Evolutionary conservation across 2,113 vertebrate genomes (phyloP), one percentile per base, ranked within the genome.

Genomic region (Trachemys scripta): DNA sequence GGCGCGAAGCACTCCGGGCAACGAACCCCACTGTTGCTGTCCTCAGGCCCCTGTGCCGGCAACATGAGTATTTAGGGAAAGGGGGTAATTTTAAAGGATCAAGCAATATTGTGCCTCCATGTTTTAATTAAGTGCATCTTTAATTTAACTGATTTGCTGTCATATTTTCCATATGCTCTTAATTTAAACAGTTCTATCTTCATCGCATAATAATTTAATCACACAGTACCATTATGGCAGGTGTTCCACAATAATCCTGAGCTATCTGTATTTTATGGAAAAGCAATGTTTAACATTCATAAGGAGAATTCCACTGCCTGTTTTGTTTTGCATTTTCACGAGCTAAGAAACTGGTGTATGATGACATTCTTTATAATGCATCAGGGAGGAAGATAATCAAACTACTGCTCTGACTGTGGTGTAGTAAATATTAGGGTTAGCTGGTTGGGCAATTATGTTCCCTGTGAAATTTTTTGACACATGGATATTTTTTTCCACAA

Each of bases 51-150:
- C 38, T 38, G 38, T 38, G 38, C 38, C 38, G 38, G 38, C 38
- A 38, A 38, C 38, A 38, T 38, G 38, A 38, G 8, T 94, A 90
- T 85, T 94, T 92, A 56, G 65, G 69, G 93, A 92, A 95, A 5
- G 51, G 0, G 19, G 53, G 78, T 85, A 89, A 82, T 84, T 92
- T 95, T 83, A 88, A 88, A 95, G 56, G 59, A 54, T 95, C 0
- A 0, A 83, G 82, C 89, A 89, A 69, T 89, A 53, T 83, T 85
- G 80, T 85, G 84, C 75, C 38, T 85, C 81, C 47, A 22, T 76
- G 76, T 85, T 96, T 93, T 94, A 94, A 96, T 89, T 51, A 96
- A 93, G 92, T 85, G 3, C 80, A 84, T 90, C 86, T 84, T 90
- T 29, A 87, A 76, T 49, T 50, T 87, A 92, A 96, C 83, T 87